Percentiles rank a stretch among this genome's conserved stretches.
These are phyloP conservation scores for Desmodus rotundus DNA, from an alignment of 2,113 vertebrate species.

Conservation along the genomic window DNA sequence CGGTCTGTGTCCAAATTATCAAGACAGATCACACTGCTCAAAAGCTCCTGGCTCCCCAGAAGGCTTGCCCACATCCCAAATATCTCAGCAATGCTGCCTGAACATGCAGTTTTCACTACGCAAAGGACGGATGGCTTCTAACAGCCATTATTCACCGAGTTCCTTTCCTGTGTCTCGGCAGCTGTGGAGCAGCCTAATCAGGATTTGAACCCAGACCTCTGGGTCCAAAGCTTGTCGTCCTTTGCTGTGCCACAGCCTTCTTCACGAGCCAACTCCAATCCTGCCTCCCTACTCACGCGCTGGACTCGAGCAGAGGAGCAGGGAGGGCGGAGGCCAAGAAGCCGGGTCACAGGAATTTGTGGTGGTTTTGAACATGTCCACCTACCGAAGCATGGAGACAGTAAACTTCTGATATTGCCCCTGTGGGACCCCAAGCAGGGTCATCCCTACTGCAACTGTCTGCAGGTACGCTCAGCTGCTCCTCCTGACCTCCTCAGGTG, in stretches of 20 bases:
- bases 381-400: neutral
- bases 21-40: too few relatives aligned
- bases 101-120: neutral
- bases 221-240: neutral
- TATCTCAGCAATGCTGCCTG: too few relatives aligned
- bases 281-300: neutral
- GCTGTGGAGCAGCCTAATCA: neutral
- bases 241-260: fast-evolving
- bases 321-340: neutral
- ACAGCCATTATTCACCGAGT: neutral
- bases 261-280: fast-evolving
- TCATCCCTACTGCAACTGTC: fast-evolving
- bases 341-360: neutral
- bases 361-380: neutral
- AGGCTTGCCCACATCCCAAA: too few relatives aligned
- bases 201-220: neutral
- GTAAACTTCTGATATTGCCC: fast-evolving
- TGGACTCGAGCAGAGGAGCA: neutral
- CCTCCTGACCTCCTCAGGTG: neutral
- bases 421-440: neutral
- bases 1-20: neutral
- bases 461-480: fast-evolving
- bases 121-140: neutral
- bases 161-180: neutral
- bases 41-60: neutral